These are phyloP conservation scores for Zhengitettix transpicula DNA, from an alignment of 2,888 invertebrate genomes.

Conservation along the genomic window DNA sequence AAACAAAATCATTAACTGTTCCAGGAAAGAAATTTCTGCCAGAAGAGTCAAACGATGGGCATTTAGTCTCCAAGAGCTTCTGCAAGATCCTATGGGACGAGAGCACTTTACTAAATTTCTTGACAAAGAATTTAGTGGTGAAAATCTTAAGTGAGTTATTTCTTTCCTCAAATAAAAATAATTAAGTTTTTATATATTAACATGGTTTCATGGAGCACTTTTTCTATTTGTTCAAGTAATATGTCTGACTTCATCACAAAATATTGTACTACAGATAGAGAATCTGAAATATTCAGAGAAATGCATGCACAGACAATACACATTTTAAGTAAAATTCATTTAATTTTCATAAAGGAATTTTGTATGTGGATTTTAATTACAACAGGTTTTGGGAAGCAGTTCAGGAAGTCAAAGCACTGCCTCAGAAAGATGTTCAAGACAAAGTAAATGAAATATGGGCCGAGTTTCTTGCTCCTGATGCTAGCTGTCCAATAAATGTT, in stretches of 20 bases:
- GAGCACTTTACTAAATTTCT: slow-evolving; percentile 94
- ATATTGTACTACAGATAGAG: no score
- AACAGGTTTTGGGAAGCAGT: slow-evolving; percentile 88
- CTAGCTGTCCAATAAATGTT: slow-evolving; percentile 92
- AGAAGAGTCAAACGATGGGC: slow-evolving; percentile 94
- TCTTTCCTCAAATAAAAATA: no score
- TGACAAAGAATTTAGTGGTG: slow-evolving; percentile 95
- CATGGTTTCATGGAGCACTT: no score
- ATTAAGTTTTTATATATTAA: no score
- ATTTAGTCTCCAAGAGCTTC: slow-evolving; percentile 84
- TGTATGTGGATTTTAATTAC: neutral
- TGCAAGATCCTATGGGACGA: slow-evolving; percentile 86
- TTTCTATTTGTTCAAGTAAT: no score
- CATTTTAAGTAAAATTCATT: neutral
- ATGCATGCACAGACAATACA: no score
- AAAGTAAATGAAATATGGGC: slow-evolving; percentile 79
- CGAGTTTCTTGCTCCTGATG: slow-evolving; percentile 86
- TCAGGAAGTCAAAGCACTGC: slow-evolving; percentile 77
- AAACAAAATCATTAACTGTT: slow-evolving; percentile 6
- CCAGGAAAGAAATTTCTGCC: slow-evolving; percentile 79
- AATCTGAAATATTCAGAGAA: no score
- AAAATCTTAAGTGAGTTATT: slow-evolving; percentile 86
- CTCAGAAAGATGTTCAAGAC: slow-evolving; percentile 65
- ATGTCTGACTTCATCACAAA: no score
- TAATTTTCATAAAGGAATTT: neutral